Percentiles rank a stretch among this genome's conserved stretches.
Conservation (phyloP, 2,113 vertebrate genomes). For the Megatriorchis doriae region DNA sequence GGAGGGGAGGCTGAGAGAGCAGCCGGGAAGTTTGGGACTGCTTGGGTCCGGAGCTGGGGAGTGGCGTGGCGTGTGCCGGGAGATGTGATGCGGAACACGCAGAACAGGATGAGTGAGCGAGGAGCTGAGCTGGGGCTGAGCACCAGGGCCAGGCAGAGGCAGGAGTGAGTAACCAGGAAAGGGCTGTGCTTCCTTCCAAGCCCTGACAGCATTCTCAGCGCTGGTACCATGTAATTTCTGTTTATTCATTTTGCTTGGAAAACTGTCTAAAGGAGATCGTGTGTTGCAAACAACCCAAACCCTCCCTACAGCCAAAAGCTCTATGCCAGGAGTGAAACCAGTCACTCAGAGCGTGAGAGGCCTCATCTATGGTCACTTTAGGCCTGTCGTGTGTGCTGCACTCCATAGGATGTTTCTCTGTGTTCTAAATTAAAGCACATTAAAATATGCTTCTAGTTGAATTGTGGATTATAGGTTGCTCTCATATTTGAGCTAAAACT, state of each 20-base stretch:
- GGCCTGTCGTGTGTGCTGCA: background rate
- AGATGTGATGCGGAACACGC: background rate
- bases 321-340: fast-evolving
- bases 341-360: fast-evolving
- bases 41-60: background rate
- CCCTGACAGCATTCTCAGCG: background rate
- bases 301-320: background rate
- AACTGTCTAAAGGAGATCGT: background rate
- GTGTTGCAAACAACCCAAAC: background rate
- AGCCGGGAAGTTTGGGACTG: fast-evolving
- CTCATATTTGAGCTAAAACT: background rate
- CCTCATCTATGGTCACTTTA: background rate
- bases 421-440: background rate
- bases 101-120: background rate
- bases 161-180: background rate
- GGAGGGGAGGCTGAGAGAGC: background rate
- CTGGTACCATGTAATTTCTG: fast-evolving
- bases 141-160: background rate
- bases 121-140: background rate
- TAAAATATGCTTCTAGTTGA: background rate
- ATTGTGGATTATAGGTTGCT: background rate
- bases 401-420: background rate
- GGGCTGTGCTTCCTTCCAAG: background rate
- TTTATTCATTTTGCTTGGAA: background rate
- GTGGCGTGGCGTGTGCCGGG: background rate